phyloP scores from a whole-genome alignment of 2,888 invertebrate species.

The Geophilus truncorum region DNA sequence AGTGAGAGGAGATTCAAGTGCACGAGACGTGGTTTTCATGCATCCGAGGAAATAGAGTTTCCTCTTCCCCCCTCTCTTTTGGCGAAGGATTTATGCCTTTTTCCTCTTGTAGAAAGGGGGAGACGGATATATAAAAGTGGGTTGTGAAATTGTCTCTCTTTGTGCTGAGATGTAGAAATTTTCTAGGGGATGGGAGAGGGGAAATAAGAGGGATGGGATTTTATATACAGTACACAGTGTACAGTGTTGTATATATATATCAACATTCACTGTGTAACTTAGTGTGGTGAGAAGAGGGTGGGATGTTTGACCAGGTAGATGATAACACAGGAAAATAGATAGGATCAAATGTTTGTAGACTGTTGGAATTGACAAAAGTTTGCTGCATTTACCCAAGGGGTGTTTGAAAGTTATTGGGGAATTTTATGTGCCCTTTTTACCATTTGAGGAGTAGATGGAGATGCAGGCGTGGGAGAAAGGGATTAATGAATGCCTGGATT shows the following conservation, averaged over 20 bases:
- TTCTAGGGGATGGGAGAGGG: neutral
- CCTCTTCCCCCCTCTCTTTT: constrained; percentile 4
- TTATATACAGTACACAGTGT: neutral
- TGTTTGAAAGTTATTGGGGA: constrained; percentile 17
- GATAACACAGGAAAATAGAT: constrained; percentile 8
- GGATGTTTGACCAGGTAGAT: constrained; percentile 23
- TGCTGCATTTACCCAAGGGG: constrained; percentile 1
- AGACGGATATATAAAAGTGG: constrained; percentile 13
- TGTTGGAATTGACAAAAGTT: constrained; percentile 3
- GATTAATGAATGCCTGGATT: neutral
- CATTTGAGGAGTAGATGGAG: neutral
- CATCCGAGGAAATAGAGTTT: constrained; percentile 17
- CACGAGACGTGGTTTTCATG: constrained; percentile 27
- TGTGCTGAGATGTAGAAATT: constrained; percentile 18
- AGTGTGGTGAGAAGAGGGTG: no score
- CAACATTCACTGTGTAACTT: neutral
- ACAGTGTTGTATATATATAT: neutral
- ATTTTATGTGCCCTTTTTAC: constrained; percentile 7
- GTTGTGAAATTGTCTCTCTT: constrained; percentile 23
- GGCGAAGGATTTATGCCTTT: constrained; percentile 14
- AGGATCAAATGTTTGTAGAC: constrained; percentile 20
- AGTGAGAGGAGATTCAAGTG: constrained; percentile 24
- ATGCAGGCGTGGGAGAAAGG: neutral
- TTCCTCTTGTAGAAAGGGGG: neutral
- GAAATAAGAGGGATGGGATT: constrained; percentile 5